Base-by-base conservation (phyloP, 1,140 invertebrate species). In the Papilio polyxenes region DNA sequence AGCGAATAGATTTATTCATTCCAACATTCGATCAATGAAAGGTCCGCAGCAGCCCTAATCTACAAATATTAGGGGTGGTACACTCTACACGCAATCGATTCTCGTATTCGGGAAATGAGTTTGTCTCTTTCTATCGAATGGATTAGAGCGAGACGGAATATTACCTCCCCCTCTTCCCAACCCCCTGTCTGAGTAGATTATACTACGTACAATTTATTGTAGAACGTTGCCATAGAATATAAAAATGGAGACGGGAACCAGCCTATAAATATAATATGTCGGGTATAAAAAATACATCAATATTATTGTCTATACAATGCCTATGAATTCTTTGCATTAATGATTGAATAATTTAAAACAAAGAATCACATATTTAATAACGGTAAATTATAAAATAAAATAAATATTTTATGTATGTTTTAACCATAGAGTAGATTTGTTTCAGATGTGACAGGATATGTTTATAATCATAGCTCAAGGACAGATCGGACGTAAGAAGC, bases 11-110 rank as follows among this genome's bases (percentile, higher is more conserved):
- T 53, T 78, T 37, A 74, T 23, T 8, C 17, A 51, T 20, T 40
- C 49, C 75, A 83, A 72, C 62, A 69, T 80, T 80, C 77, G 83
- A 82, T 76, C 87, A 88, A 90, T 85, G 85, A 82, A 84, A 85
- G 79, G 56, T 84, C 83, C 59, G 85, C 85, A 86, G 87, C 89
- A 89, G 85, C 89, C 89, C 88, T 89, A 84, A 79, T 82, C 20
- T 69, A 65, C 49, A 53, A 84, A 84, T 84, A 91, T 91, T 88
- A 87, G 88, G 92, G 92, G 90, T 88, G 89, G 89, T 85, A 89
- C 86, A 87, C 86, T 85, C 85, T 84, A 83, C 85, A 72, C 86
- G 82, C 89, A 90, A 93, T 92, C 90, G 91, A 92, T 92, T 91
- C 83, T 78, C 80, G 84, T 87, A 93, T 91, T 92, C 88, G 89